These are phyloP conservation scores for Aurelia coerulea DNA, from an alignment of 30 jellyfish, hydroid and myxozoan species.

Conservation along the genomic window DNA sequence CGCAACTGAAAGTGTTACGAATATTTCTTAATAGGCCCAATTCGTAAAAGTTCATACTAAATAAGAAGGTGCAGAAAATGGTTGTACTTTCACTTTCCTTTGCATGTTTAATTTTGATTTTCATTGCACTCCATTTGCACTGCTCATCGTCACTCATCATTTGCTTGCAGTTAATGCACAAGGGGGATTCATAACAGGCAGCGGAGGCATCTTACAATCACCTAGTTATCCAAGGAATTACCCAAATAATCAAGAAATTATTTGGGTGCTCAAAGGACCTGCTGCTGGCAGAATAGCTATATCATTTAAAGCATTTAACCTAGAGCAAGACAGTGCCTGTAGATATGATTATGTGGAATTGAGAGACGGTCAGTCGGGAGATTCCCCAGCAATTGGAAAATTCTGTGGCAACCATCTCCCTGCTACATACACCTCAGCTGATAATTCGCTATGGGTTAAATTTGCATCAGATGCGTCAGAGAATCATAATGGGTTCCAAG, in stretches of 20 bases:
- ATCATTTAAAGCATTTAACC: constrained; percentile 43
- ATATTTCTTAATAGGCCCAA: too few relatives aligned
- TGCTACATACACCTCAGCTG: constrained; percentile 59
- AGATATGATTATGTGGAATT: constrained; percentile 69
- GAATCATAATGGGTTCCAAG: constrained; percentile 64
- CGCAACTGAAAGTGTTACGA: too few relatives aligned
- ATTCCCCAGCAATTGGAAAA: constrained; percentile 55
- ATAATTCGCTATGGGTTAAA: constrained; percentile 64
- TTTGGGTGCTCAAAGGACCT: constrained; percentile 80
- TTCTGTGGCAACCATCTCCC: constrained; percentile 80
- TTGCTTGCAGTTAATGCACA: constrained; percentile 59
- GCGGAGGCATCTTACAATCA: constrained; percentile 65
- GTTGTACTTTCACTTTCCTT: not conserved
- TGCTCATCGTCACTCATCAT: constrained; percentile 1
- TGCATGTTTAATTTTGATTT: not conserved
- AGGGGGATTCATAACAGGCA: constrained; percentile 83
- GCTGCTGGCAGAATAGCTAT: constrained; percentile 60
- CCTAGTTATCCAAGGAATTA: constrained; percentile 72
- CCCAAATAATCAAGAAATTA: constrained; percentile 49
- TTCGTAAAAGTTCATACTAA: too few relatives aligned
- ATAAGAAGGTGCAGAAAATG: too few relatives aligned
- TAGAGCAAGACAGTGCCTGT: constrained; percentile 79
- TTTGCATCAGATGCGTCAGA: constrained; percentile 62
- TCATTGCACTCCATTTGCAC: not conserved
- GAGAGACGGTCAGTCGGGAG: constrained; percentile 76